Base-by-base conservation (phyloP, 2,888 invertebrate genomes). In the Aphidoletes aphidimyza region DNA sequence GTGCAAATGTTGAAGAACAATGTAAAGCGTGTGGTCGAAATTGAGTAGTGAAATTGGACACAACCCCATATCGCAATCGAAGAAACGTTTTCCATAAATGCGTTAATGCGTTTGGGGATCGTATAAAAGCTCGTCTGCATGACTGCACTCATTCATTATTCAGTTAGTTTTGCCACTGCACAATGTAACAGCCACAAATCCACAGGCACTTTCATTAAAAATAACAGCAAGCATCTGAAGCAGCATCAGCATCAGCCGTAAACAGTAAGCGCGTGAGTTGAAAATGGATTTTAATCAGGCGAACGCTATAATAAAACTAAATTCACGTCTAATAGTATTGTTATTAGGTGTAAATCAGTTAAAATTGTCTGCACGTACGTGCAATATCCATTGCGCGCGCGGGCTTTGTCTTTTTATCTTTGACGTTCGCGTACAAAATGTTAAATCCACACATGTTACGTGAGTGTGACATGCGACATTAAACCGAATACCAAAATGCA, bases 291-390 rank as follows among this genome's bases (percentile, higher is more conserved):
- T 69, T 69, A 69, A 69, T 69, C 69, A 69, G 34, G 69, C 69
- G n/a, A 69, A 11, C 30, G 14, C 11, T 69, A 30, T 69, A 69
- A 69, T 69, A 69, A 69, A 69, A 69, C 69, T 69, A 69, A 69
- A 69, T 34, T 69, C 34, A 69, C 11, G 34, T 69, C 69, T 69
- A 69, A 69, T 69, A 69, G 69, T 69, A 69, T 69, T 69, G 34
- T 69, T 69, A 69, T 69, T 69, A 69, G 69, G 69, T 69, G 69
- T 69, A 69, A 69, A 69, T 69, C 69, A 69, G 69, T 69, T 69
- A 69, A 34, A 30, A 69, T 69, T 69, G 69, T 69, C 69, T 69
- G 69, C 69, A 69, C 69, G 69, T 69, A 69, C 69, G 69, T n/a
- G 14, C 30, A 69, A 69, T 69, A 69, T 69, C 34, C 69, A 69